A percentile compares a stretch with the other conserved stretches of the same genome.
Conservation (phyloP, 2,888 invertebrate genomes). For the Spatulosminthurus flaviceps region DNA sequence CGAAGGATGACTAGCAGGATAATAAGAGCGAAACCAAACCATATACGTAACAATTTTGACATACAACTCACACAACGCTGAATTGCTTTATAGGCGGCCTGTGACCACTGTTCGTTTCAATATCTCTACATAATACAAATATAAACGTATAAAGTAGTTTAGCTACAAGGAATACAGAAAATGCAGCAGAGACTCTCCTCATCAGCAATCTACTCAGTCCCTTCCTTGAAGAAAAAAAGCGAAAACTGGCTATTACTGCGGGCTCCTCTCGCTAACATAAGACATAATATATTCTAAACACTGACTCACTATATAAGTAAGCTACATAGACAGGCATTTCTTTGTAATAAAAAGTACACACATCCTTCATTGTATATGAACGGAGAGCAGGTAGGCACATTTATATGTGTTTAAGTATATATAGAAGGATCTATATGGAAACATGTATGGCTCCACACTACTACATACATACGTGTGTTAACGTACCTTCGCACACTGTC, state of each 20-base stretch:
- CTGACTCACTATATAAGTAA: not conserved
- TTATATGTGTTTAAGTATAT: not conserved
- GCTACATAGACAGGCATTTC: not conserved
- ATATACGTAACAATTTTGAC: constrained; percentile 20
- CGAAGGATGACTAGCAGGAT: constrained; percentile 11
- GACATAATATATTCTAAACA: not conserved
- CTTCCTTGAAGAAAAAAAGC: constrained; percentile 2
- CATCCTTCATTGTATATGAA: constrained; percentile 9
- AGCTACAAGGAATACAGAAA: not conserved
- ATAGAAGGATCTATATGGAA: not conserved
- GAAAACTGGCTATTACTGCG: constrained; percentile 6
- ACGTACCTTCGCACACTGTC: constrained; percentile 30
- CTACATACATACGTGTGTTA: constrained; percentile 15
- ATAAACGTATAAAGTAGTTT: not conserved
- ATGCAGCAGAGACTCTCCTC: not conserved
- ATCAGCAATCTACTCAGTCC: constrained; percentile 18
- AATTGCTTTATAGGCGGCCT: not conserved
- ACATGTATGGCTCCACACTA: not conserved
- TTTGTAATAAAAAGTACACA: not conserved
- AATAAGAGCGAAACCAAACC: constrained; percentile 28
- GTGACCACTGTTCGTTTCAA: not conserved
- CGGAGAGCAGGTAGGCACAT: constrained; percentile 2
- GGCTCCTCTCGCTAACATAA: constrained; percentile 2
- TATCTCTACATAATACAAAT: too few relatives aligned
- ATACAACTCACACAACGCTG: constrained; percentile 6